phyloP scores from a whole-genome alignment of 1,140 invertebrate species.

The Antheraea mylitta region DNA sequence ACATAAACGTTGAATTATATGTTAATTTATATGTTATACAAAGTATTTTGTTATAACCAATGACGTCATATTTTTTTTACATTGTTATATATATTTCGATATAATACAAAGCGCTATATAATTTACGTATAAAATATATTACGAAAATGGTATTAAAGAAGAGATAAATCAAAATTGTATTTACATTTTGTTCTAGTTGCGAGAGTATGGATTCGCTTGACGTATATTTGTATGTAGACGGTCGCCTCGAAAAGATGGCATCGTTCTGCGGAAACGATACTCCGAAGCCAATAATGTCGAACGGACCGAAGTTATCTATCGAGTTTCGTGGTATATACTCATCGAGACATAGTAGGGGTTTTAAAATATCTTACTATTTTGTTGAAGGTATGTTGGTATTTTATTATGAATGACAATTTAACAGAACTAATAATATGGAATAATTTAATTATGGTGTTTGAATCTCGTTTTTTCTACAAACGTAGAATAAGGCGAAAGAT shows the following conservation, averaged over 20 bases:
- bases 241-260: constrained; percentile 89
- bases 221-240: constrained; percentile 88
- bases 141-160: not conserved
- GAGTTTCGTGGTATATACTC: constrained; percentile 88
- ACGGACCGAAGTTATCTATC: constrained; percentile 88
- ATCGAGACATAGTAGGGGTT: constrained; percentile 87
- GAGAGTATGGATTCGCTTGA: constrained; percentile 87
- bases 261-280: constrained; percentile 89
- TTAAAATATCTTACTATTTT: constrained; percentile 92
- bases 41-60: too few species aligned
- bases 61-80: too few species aligned
- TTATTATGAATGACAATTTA: too few species aligned
- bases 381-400: constrained; percentile 92
- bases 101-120: too few species aligned
- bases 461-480: too few species aligned
- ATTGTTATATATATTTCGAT: too few species aligned
- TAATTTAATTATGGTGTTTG: too few species aligned
- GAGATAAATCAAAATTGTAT: not conserved
- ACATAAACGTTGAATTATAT: too few species aligned
- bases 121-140: not conserved
- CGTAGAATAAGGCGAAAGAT: too few species aligned
- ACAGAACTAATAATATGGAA: too few species aligned
- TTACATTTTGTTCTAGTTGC: constrained; percentile 82
- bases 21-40: too few species aligned
- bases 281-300: constrained; percentile 94